Base-by-base conservation (phyloP, 2,113 vertebrate species). In the Hippocampus comes region DNA sequence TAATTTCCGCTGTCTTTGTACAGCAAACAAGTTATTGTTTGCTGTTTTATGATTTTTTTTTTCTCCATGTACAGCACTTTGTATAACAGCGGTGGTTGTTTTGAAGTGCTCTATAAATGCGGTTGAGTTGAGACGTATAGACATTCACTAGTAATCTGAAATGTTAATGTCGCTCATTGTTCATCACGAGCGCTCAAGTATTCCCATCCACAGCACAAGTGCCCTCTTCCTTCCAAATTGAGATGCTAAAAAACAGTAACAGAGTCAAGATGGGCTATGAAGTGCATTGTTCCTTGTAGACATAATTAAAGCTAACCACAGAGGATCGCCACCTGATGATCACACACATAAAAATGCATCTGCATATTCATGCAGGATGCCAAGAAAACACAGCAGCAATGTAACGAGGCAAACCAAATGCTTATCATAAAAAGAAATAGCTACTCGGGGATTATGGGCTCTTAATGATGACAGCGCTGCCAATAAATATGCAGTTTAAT, bases 381-480 rank as follows among this genome's bases (percentile, higher is more conserved):
- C 18, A 25, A 66, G 23, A 78, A 75, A 75, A 77, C 55, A 67
- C 66, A 67, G 72, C 27, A 42, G 71, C 14, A 68, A 70, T 43
- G 77, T 84, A 84, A 88, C 74, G 68, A 77, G 75, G 30, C 77
- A 67, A 69, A 77, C 67, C 81, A 75, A 88, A 84, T 76, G 75
- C 80, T 85, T 68, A 79, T 84, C 82, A 83, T 85, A 80, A 88
- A 86, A 82, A 83, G 81, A 74, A 83, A 85, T 79, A 72, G 80
- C 79, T 82, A 77, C 75, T 87, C 69, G 21, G 87, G 80, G 87
- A 84, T 89, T 89, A 82, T 73, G 79, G 77, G 85, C 80, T 78
- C 79, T 82, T 87, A 87, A 87, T 82, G 77, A 87, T 87, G 77
- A 73, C 78, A 73, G 70, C 49, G 75, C 59, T 25, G 68, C 75